These are phyloP conservation scores for Smittia aterrima DNA, from an alignment of 2,888 invertebrate species.

Conservation along the genomic window DNA sequence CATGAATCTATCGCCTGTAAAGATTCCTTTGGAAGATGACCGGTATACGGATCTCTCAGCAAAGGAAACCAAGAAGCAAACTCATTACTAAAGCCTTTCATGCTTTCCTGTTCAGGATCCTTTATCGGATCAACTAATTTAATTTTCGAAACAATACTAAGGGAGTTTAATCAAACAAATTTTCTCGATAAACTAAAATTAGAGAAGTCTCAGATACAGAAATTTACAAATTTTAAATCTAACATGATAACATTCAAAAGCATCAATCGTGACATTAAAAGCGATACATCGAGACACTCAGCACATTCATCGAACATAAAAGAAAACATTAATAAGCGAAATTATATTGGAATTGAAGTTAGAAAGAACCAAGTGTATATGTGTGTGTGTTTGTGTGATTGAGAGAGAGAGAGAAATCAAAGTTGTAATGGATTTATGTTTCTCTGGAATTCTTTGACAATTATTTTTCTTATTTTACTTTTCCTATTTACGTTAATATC, in stretches of 20 bases:
- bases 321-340: conserved; percentile 17
- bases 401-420: not conserved
- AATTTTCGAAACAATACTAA: too few relatives aligned
- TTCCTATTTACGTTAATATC: not conserved
- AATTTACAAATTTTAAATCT: not conserved
- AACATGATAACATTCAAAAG: not conserved
- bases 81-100: too few relatives aligned
- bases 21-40: too few relatives aligned
- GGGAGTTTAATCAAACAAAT: not conserved
- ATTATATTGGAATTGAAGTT: not conserved
- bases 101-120: too few relatives aligned
- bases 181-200: not conserved
- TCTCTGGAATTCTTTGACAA: too few relatives aligned
- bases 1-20: too few relatives aligned
- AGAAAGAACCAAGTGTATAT: conserved; percentile 18
- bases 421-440: not conserved
- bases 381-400: not conserved
- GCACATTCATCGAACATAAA: not conserved
- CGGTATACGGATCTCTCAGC: too few relatives aligned
- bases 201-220: too few relatives aligned
- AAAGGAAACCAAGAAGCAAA: too few relatives aligned
- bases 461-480: not conserved
- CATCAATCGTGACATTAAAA: not conserved
- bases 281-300: not conserved
- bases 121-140: too few relatives aligned